Evolutionary conservation across 1,140 invertebrate genomes (phyloP), one percentile per base, ranked within the genome.

Genomic region (Whitmania pigra): DNA sequence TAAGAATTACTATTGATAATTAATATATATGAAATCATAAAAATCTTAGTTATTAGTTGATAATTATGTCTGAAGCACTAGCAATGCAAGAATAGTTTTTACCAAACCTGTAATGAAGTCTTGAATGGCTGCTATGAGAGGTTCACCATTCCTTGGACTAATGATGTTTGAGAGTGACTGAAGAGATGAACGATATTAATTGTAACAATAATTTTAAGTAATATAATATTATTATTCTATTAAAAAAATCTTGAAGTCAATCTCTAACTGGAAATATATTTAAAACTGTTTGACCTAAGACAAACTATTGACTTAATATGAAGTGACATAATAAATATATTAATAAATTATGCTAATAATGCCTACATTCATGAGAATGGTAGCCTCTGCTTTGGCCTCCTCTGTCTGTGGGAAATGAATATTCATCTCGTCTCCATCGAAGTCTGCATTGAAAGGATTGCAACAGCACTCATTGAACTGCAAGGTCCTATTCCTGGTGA

Each of bases 351-450:
- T 49, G 43, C 43, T 49, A 49, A 49, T 49, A 0, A 49, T 49
- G 75, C 80, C 82, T 78, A 91, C 89, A 76, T 90, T 91, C 94
- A 99, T 97, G 0, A 99, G 84, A 67, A 91, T 88, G 0, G 94
- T 83, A 0, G 96, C 95, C 84, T 99, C 97, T 0, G 96, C 94
- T 78, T 92, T 88, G 3, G 95, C 94, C 85, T 99, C 95, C 75
- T 98, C 93, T 0, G 95, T 98, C 83, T 99, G 96, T 5, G 94
- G 94, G 71, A 99, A 84, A 85, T 99, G 96, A 72, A 99, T 85
- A 85, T 99, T 99, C 96, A 99, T 99, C 84, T 99, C 97, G 81
- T 99, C 97, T 11, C 97, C 97, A 80, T 99, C 97, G 85, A 99
- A 99, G 85, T 99, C 97, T 13, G 97, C 96, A 85, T 99, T 99